Base-by-base conservation (phyloP, 2,888 invertebrate genomes). In the Cheiracanthium punctorium region DNA sequence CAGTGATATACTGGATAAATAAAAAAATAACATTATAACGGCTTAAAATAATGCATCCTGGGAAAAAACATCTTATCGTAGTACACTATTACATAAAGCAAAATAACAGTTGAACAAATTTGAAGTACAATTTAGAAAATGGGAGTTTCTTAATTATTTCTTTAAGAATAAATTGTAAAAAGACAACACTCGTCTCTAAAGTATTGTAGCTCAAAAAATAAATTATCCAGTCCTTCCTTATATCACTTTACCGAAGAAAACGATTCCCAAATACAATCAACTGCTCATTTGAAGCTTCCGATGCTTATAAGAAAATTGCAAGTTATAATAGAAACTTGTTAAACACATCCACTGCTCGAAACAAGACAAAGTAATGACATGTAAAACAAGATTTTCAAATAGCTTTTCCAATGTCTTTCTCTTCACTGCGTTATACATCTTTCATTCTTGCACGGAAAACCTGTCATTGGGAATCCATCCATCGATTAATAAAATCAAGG, bases 401-500 rank as follows among this genome's bases (percentile, higher is more conserved):
- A 67, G 32, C 67, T 67, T 67, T 14, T 32, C 67, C 67, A 20
- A 67, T 32, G 67, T 67, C 32, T 67, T 17, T 29, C 67, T 32
- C 67, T 67, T n/a, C 67, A 30, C 30, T 17, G 14, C 17, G 67
- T 71, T 48, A 41, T 80, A 71, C 64, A 48, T 76, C 41, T 43
- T 76, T 77, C 82, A 72, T 71, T 82, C 77, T 82, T 71, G 76
- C 82, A 76, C 76, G 82, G 58, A 65, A 70, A 76, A 72, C 76
- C 77, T 82, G 82, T 82, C 82, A 76, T 82, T 72, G 76, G 72
- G 72, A 82, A 82, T 82, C 76, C 70, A 82, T 82, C 43, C 43
- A 72, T 71, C 82, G 82, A 82, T 82, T 82, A 76, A 77, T 76
- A 82, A 82, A 82, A 82, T 65, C 82, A 72, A 65, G 71, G 75